phyloP scores from a whole-genome alignment of 2,797 vertebrate species.

The Petrocephalus schoutedeni region DNA sequence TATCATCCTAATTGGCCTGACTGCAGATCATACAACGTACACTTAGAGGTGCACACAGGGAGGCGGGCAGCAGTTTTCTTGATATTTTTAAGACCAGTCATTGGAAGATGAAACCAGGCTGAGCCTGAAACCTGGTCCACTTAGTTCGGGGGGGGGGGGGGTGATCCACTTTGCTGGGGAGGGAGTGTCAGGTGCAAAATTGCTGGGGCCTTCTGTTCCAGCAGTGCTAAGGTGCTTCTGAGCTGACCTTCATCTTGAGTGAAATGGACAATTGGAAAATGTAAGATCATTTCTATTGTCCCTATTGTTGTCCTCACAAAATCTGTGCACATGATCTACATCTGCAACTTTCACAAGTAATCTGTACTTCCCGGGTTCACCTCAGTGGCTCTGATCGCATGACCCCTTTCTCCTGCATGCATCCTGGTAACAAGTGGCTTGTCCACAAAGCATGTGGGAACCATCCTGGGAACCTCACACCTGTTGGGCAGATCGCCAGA shows the following conservation, averaged over 20 bases:
- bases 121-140: too few species aligned
- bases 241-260: slow-evolving; percentile 37
- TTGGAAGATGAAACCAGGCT: not conserved
- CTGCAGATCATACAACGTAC: not conserved
- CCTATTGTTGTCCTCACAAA: slow-evolving; percentile 56
- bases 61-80: not conserved
- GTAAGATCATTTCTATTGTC: slow-evolving; percentile 63
- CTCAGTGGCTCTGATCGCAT: slow-evolving; percentile 79
- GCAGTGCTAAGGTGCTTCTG: not conserved
- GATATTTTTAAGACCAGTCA: not conserved
- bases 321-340: slow-evolving; percentile 63
- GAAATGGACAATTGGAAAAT: slow-evolving; percentile 58
- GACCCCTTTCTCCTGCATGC: slow-evolving; percentile 69
- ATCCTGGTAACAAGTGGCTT: slow-evolving; percentile 70
- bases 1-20: not conserved
- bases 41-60: not conserved
- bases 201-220: not conserved
- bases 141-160: too few species aligned
- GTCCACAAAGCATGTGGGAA: slow-evolving; percentile 73
- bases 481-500: slow-evolving; percentile 62
- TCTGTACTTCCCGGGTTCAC: slow-evolving; percentile 59
- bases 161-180: not conserved
- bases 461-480: slow-evolving; percentile 64
- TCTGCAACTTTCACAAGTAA: slow-evolving; percentile 42
- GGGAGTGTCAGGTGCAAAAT: not conserved